phyloP scores from a whole-genome alignment of 2,797 vertebrate genomes.

The Sternotherus odoratus region DNA sequence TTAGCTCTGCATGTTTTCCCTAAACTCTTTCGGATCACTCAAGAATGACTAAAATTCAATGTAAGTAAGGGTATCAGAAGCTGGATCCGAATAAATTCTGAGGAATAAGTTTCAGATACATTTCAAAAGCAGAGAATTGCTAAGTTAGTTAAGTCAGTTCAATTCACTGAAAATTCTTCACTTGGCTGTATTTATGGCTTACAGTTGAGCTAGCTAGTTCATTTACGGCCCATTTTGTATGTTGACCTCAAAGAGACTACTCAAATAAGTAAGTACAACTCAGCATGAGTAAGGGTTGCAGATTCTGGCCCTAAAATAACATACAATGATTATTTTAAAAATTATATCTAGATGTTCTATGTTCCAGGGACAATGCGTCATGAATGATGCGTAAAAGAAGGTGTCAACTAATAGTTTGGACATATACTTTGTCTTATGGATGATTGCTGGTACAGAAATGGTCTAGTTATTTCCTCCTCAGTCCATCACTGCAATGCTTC shows the following conservation, averaged over 20 bases:
- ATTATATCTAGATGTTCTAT: background rate
- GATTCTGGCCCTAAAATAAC: background rate
- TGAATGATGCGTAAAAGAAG: background rate
- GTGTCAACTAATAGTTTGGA: background rate
- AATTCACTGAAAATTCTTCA: background rate
- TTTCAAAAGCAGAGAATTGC: background rate
- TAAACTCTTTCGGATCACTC: background rate
- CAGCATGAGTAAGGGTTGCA: background rate
- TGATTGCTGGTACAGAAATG: background rate
- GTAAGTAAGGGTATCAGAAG: background rate
- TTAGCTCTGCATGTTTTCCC: rapidly evolving
- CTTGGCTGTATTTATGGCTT: background rate
- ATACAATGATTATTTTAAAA: background rate
- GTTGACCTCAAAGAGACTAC: background rate
- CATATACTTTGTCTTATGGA: background rate
- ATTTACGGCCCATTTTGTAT: background rate
- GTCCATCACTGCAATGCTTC: background rate
- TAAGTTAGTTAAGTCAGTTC: background rate
- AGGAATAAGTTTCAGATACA: background rate
- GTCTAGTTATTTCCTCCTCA: rapidly evolving
- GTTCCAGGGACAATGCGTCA: background rate
- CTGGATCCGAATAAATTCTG: background rate
- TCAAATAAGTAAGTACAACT: background rate
- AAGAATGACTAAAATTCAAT: background rate
- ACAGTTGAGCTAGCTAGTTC: background rate